Conservation (phyloP, 2,113 vertebrate genomes). For the Callospermophilus lateralis region DNA sequence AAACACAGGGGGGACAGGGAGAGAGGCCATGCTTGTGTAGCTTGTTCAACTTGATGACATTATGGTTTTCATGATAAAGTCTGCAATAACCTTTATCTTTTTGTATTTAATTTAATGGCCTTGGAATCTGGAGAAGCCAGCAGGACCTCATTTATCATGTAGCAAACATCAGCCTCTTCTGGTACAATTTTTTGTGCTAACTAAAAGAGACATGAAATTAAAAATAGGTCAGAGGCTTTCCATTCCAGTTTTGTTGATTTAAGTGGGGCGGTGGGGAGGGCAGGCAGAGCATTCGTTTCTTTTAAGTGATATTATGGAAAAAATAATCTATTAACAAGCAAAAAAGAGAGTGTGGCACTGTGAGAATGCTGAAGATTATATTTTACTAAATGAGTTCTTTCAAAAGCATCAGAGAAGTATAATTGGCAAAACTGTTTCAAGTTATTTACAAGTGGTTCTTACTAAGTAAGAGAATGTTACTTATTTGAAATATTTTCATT, state of each 20-base stretch:
- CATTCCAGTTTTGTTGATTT: slow-evolving; percentile 66
- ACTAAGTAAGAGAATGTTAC: slow-evolving; percentile 47
- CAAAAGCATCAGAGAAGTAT: slow-evolving; percentile 45
- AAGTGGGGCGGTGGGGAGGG: neutral
- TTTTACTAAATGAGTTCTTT: slow-evolving; percentile 58
- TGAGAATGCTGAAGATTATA: slow-evolving; percentile 16
- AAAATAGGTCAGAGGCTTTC: slow-evolving; percentile 72
- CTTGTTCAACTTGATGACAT: slow-evolving; percentile 56
- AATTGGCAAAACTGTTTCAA: slow-evolving; percentile 59
- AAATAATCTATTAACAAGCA: slow-evolving; percentile 38
- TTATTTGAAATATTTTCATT: slow-evolving; percentile 57
- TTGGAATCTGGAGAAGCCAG: slow-evolving; percentile 59
- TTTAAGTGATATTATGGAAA: slow-evolving; percentile 70
- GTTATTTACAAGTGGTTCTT: slow-evolving; percentile 54
- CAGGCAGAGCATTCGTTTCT: slow-evolving; percentile 45
- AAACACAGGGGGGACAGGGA: slow-evolving; percentile 45
- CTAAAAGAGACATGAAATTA: slow-evolving; percentile 68
- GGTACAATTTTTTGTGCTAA: slow-evolving; percentile 56
- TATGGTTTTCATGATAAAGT: slow-evolving; percentile 72
- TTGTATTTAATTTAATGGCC: slow-evolving; percentile 66
- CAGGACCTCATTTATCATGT: slow-evolving; percentile 50
- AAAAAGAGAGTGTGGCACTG: slow-evolving; percentile 5
- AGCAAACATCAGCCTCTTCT: slow-evolving; percentile 56
- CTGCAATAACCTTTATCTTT: slow-evolving; percentile 71
- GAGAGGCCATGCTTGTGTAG: slow-evolving; percentile 1